Evolutionary conservation across 2,113 vertebrate genomes (phyloP), one percentile per base, ranked within the genome.

Genomic region (Spea multiplicata): DNA sequence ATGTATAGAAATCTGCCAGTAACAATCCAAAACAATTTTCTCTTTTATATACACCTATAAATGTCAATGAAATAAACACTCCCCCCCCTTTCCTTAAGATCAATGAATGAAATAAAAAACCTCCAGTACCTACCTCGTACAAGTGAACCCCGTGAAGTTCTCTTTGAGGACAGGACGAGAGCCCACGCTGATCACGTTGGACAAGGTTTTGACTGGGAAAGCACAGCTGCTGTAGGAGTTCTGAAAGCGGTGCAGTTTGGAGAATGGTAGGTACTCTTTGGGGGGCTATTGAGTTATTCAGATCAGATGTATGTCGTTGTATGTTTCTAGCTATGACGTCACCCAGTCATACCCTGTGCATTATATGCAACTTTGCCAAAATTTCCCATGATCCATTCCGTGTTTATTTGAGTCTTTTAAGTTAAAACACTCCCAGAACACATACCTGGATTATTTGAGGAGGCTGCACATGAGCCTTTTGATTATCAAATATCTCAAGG

Each of bases 191-290:
- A 99, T 84, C 97, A 99, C 0, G 96, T 99, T 44, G 97, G 97
- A 6, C 97, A 99, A 82, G 97, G 96, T 68, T 98, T 99, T 83
- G 97, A 99, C 92, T 98, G 97, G 97, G 95, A 98, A 92, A 99
- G 96, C 86, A 98, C 97, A 0, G 97, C 97, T 10, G 97, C 97
- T 16, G 97, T 99, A 0, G 97, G 97, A 0, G 97, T 99, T 8
- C 91, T 99, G 84, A 99, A 99, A 90, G 97, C 97, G 2, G 96
- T 99, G 59, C 96, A 95, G 88, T 98, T 97, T 65, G 96, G 96
- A 87, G 95, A 98, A 87, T 95, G 96, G 97, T 98, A 78, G 88
- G 91, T 82, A 52, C 5, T 52, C 59, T 12, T 8, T 30, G 30
- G 30, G 30, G 30, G 30, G 30, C 30, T 30, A 30, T 30, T 30